Percentiles rank a stretch among this genome's conserved stretches.
Evolutionary conservation across 2,888 invertebrate genomes (phyloP).

Genomic region (Bruchidius siliquastri): DNA sequence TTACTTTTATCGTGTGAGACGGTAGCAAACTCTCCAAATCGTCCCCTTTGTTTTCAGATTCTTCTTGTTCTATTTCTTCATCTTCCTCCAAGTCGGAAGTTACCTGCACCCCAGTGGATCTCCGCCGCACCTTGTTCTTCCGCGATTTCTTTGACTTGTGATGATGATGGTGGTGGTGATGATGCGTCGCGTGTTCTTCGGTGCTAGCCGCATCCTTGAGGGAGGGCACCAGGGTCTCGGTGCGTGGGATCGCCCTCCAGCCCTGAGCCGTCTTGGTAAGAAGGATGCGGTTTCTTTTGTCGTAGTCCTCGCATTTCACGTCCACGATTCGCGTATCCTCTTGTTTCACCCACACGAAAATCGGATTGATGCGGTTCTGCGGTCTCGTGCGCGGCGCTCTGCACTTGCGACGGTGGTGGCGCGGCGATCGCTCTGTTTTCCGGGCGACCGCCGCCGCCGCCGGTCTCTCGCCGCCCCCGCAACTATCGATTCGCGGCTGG

Average conservation of each 20-base stretch:
- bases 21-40: conserved; percentile 60
- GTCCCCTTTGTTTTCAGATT: conserved; percentile 22
- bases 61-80: conserved; percentile 15
- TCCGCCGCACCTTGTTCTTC: conserved; percentile 34
- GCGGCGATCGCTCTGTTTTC: conserved; percentile 9
- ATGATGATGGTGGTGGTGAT: conserved; percentile 31
- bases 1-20: conserved; percentile 58
- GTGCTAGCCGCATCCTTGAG: conserved; percentile 46
- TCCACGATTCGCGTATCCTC: conserved; percentile 75
- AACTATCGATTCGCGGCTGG: conserved; percentile 9
- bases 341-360: conserved; percentile 81
- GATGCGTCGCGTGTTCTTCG: conserved; percentile 38
- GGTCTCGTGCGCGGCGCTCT: conserved; percentile 34
- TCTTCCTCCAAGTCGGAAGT: conserved; percentile 34
- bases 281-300: conserved; percentile 77
- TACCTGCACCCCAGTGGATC: conserved; percentile 44
- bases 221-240: conserved; percentile 56
- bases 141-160: conserved; percentile 24
- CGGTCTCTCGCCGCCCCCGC: conserved; percentile 47
- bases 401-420: conserved; percentile 13
- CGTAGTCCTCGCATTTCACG: conserved; percentile 84
- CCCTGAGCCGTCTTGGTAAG: conserved; percentile 76
- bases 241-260: conserved; percentile 79
- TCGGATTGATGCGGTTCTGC: conserved; percentile 69
- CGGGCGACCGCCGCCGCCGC: conserved; percentile 38